Evolutionary conservation across 2,113 vertebrate genomes (phyloP).

Genomic region (Forbesichthys papilliferus): DNA sequence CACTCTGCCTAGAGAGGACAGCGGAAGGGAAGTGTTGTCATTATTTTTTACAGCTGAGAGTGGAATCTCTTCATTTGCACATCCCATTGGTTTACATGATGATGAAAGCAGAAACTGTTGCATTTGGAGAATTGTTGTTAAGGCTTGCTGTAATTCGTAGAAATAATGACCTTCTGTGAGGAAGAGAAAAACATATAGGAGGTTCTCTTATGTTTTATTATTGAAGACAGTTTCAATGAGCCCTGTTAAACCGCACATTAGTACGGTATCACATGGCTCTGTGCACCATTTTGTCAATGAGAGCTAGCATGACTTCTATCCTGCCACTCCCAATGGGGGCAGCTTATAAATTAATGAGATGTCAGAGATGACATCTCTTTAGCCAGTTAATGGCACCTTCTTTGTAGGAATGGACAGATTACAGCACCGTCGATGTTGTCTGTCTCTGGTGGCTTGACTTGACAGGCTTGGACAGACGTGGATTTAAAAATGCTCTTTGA

Average conservation of each 20-base stretch:
- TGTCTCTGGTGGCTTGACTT: conserved; percentile 10
- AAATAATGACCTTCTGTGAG: conserved; percentile 5
- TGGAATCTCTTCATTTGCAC: conserved; percentile 23
- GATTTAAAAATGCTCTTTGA: no score
- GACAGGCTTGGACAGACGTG: neutral
- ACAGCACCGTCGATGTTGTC: conserved; percentile 36
- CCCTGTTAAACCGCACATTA: conserved; percentile 26
- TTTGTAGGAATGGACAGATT: conserved; percentile 19
- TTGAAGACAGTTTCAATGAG: conserved; percentile 7
- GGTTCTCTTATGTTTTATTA: neutral
- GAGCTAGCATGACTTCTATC: conserved; percentile 39
- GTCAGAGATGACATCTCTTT: conserved; percentile 62
- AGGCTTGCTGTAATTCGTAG: neutral
- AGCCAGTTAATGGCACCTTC: conserved; percentile 57
- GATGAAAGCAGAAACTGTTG: conserved; percentile 20
- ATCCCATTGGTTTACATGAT: conserved; percentile 12
- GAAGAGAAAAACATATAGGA: neutral
- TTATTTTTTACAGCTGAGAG: conserved; percentile 4
- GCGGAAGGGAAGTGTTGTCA: neutral
- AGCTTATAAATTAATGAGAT: conserved; percentile 67
- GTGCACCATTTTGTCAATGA: conserved; percentile 44
- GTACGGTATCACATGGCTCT: conserved; percentile 23
- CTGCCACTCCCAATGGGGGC: conserved; percentile 49
- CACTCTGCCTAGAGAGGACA: conserved; percentile 1
- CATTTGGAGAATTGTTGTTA: neutral